Percentiles rank a stretch among this genome's conserved stretches.
phyloP scores from a whole-genome alignment of 2,888 invertebrate species.

The Caenorhabditis auriculariae region DNA sequence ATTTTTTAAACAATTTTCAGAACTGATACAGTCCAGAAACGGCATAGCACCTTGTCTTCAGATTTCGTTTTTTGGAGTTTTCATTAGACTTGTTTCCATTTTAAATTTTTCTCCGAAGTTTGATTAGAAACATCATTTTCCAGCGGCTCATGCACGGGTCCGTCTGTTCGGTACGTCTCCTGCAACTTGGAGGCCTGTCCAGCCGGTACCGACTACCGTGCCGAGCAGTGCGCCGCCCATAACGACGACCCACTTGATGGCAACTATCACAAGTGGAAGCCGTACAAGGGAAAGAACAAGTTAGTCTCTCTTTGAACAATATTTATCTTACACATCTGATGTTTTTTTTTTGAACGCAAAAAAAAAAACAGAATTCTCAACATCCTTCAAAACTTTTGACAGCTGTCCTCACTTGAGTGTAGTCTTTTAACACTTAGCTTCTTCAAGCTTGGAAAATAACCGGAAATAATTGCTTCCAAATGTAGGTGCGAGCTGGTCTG shows the following conservation, averaged over 20 bases:
- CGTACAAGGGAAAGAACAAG: slow-evolving; percentile 62
- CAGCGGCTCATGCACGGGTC: slow-evolving; percentile 73
- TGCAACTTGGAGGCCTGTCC: slow-evolving; percentile 79
- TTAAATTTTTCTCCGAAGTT: neutral
- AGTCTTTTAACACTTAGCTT: neutral
- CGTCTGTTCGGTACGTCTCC: slow-evolving; percentile 81
- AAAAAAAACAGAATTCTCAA: no score
- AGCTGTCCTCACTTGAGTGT: no score
- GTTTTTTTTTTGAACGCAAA: neutral
- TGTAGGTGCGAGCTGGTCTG: slow-evolving; percentile 84
- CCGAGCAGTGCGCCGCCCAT: slow-evolving; percentile 84
- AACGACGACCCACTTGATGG: slow-evolving; percentile 81
- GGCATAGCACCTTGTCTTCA: no score
- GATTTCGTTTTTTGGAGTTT: no score
- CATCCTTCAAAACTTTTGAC: no score
- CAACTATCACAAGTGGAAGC: slow-evolving; percentile 72
- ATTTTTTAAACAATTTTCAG: neutral
- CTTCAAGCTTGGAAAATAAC: neutral
- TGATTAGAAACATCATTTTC: slow-evolving; percentile 1
- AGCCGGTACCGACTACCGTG: slow-evolving; percentile 75
- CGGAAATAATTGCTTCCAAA: neutral
- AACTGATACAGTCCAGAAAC: no score
- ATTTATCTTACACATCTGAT: neutral
- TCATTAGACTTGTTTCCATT: neutral
- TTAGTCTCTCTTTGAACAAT: slow-evolving; percentile 8